These are phyloP conservation scores for Rhabditoides inermis DNA, from an alignment of 2,888 invertebrate species.

Conservation along the genomic window DNA sequence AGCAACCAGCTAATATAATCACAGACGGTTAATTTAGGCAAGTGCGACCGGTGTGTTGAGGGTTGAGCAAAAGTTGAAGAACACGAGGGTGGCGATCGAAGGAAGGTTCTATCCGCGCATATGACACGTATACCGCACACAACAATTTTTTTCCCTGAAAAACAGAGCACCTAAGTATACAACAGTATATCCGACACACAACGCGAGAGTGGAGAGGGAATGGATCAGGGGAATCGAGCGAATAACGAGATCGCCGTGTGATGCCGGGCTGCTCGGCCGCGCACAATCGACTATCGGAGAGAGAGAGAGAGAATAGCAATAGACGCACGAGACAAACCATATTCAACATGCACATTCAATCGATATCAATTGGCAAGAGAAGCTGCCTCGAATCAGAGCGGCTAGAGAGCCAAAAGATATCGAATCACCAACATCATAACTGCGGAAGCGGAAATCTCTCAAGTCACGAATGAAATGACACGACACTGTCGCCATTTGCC, in stretches of 20 bases:
- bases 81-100: background rate
- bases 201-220: background rate
- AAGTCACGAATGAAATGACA: too few relatives aligned
- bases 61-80: background rate
- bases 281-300: background rate
- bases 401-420: too few relatives aligned
- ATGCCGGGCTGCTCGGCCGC: background rate
- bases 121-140: background rate
- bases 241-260: background rate
- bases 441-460: too few relatives aligned
- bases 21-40: too few relatives aligned
- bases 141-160: background rate
- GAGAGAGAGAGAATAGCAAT: too few relatives aligned
- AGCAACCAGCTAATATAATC: too few relatives aligned
- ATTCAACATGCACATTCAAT: too few relatives aligned
- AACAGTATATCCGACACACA: background rate
- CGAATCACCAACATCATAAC: too few relatives aligned
- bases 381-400: too few relatives aligned
- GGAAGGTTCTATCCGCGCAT: background rate
- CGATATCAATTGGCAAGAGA: too few relatives aligned
- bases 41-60: background rate
- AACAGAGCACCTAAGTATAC: background rate
- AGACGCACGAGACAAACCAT: too few relatives aligned
- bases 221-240: background rate
- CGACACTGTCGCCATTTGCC: too few relatives aligned